These are phyloP conservation scores for Maniola jurtina DNA, from an alignment of 1,140 invertebrate species.

Conservation along the genomic window DNA sequence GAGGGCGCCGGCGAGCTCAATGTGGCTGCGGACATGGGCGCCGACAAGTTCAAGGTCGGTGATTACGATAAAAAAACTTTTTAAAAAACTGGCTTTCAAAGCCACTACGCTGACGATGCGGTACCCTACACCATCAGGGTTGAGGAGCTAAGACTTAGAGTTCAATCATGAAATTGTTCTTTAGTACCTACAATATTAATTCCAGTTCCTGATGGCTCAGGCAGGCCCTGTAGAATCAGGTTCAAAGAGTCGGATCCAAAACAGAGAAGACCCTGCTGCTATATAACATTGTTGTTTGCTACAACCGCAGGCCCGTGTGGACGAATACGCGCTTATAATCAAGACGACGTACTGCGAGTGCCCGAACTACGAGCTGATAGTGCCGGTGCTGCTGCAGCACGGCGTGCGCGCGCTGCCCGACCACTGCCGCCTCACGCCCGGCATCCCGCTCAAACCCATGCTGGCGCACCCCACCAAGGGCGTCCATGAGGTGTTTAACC, in stretches of 20 bases:
- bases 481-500: constrained; percentile 91
- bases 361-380: constrained; percentile 95
- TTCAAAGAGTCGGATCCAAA: no score
- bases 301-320: constrained; percentile 80
- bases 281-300: no score
- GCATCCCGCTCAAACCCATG: constrained; percentile 98
- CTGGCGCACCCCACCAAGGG: constrained; percentile 98
- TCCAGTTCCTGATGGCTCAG: no score
- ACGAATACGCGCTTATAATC: constrained; percentile 87
- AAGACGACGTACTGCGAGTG: constrained; percentile 99
- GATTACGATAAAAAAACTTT: no score
- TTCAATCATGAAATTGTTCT: no score
- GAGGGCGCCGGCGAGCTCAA: constrained; percentile 91
- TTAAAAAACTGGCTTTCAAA: no score
- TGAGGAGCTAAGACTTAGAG: no score
- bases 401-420: constrained; percentile 89
- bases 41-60: constrained; percentile 86
- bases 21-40: constrained; percentile 79
- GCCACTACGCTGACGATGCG: no score
- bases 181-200: no score
- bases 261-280: no score
- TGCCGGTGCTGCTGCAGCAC: constrained; percentile 89
- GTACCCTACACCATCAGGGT: no score
- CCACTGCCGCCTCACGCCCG: constrained; percentile 93
- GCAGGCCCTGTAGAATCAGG: no score